Evolutionary conservation across 2,888 invertebrate genomes (phyloP).

Genomic region (Coremacera marginata): DNA sequence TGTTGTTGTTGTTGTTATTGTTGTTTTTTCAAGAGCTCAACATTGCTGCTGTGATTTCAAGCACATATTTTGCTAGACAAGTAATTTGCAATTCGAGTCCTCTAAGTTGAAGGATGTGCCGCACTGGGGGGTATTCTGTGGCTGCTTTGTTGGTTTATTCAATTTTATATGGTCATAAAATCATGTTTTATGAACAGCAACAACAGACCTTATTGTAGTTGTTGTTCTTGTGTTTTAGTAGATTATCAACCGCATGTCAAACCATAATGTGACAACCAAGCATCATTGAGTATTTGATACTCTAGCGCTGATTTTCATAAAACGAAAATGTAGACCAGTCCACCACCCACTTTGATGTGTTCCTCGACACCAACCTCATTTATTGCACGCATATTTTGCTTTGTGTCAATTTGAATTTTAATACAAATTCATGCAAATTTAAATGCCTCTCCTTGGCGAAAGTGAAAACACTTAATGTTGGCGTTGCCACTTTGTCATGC

Average conservation of each 20-base stretch:
- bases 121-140: not conserved
- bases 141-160: slow-evolving; percentile 2
- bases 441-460: slow-evolving; percentile 11
- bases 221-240: not conserved
- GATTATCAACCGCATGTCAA: slow-evolving; percentile 26
- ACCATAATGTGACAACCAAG: slow-evolving; percentile 11
- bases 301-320: not conserved
- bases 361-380: not conserved
- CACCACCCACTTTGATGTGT: not conserved
- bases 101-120: not conserved
- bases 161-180: slow-evolving; percentile 15
- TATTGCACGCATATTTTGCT: not conserved
- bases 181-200: slow-evolving; percentile 11
- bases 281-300: slow-evolving; percentile 2
- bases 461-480: not conserved
- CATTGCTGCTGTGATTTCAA: slow-evolving; percentile 27
- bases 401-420: slow-evolving; percentile 37
- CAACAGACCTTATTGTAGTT: not conserved
- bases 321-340: not conserved
- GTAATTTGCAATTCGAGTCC: slow-evolving; percentile 32
- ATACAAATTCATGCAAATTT: slow-evolving; percentile 40
- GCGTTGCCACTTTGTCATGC: not conserved
- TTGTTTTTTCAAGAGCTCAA: slow-evolving; percentile 17
- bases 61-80: slow-evolving; percentile 32
- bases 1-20: slow-evolving; percentile 6